These are phyloP conservation scores for Microctonus hyperodae DNA, from an alignment of 2,888 invertebrate genomes.

Conservation along the genomic window DNA sequence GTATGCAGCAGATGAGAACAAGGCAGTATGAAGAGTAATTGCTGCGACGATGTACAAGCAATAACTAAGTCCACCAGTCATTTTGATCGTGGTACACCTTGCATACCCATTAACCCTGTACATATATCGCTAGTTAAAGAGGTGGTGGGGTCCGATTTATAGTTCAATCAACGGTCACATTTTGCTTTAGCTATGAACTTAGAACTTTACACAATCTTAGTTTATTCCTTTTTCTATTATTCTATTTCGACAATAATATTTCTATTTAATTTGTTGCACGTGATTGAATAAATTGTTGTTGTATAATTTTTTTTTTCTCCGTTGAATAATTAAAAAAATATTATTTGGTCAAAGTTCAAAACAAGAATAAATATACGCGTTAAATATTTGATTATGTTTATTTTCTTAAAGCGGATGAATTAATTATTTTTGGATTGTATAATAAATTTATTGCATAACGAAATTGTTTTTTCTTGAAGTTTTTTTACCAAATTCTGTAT, in stretches of 20 bases:
- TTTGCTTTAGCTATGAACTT: constrained; percentile 27
- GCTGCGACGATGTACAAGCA: constrained; percentile 38
- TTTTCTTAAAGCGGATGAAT: background rate
- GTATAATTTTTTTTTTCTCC: background rate
- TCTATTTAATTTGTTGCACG: background rate
- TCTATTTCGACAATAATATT: background rate
- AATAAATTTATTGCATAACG: background rate
- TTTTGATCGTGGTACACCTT: constrained; percentile 43
- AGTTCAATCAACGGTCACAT: background rate
- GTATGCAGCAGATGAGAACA: constrained; percentile 30
- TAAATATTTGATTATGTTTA: background rate
- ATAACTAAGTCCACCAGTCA: constrained; percentile 43
- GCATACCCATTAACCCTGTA: constrained; percentile 41
- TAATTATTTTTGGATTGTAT: background rate
- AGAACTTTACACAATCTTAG: constrained; percentile 4
- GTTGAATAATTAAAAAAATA: background rate
- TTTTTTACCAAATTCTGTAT: too few species aligned
- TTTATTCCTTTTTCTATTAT: background rate
- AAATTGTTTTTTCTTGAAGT: background rate
- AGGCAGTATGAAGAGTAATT: constrained; percentile 36
- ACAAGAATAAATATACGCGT: too few species aligned
- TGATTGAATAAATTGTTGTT: background rate
- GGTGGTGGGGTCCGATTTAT: constrained; percentile 39
- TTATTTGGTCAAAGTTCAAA: constrained; percentile 9
- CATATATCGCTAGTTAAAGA: constrained; percentile 38